Evolutionary conservation across 2,888 invertebrate species (phyloP).

Genomic region (Agrochola macilenta): DNA sequence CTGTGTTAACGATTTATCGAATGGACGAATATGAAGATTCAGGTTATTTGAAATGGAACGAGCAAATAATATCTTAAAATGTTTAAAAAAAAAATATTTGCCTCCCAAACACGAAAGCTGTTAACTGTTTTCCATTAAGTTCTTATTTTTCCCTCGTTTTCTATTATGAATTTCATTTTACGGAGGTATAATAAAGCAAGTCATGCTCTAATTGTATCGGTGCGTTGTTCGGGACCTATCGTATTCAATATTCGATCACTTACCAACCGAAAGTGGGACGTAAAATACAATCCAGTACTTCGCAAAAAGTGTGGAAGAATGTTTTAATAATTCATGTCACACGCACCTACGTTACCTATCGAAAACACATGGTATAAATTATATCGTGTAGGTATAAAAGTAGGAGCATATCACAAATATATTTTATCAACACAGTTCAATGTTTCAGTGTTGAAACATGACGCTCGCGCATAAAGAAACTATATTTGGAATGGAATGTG

Average conservation of each 20-base stretch:
- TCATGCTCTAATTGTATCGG: constrained; percentile 50
- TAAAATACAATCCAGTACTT: constrained; percentile 27
- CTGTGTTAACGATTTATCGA: constrained; percentile 25
- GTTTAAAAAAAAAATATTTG: constrained; percentile 18
- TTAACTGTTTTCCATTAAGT: constrained; percentile 38
- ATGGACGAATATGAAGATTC: neutral
- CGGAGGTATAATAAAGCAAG: constrained; percentile 42
- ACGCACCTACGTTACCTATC: constrained; percentile 6
- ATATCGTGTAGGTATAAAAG: neutral
- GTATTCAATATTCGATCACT: constrained; percentile 46
- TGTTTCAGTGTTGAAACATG: constrained; percentile 9
- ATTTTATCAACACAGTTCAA: neutral
- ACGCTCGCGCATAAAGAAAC: neutral
- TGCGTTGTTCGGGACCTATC: constrained; percentile 28
- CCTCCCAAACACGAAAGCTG: constrained; percentile 8
- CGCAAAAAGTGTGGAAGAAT: constrained; percentile 18
- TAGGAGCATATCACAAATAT: neutral
- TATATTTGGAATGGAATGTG: neutral
- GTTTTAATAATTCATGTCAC: constrained; percentile 40
- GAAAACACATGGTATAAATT: constrained; percentile 2
- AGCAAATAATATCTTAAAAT: neutral
- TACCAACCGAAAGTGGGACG: constrained; percentile 13
- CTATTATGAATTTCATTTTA: constrained; percentile 36
- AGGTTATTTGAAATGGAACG: constrained; percentile 12
- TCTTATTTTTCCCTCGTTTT: constrained; percentile 30